Evolutionary conservation across 2,797 vertebrate species (phyloP), one percentile per base, ranked within the genome.

Genomic region (Cephalopachus bancanus): DNA sequence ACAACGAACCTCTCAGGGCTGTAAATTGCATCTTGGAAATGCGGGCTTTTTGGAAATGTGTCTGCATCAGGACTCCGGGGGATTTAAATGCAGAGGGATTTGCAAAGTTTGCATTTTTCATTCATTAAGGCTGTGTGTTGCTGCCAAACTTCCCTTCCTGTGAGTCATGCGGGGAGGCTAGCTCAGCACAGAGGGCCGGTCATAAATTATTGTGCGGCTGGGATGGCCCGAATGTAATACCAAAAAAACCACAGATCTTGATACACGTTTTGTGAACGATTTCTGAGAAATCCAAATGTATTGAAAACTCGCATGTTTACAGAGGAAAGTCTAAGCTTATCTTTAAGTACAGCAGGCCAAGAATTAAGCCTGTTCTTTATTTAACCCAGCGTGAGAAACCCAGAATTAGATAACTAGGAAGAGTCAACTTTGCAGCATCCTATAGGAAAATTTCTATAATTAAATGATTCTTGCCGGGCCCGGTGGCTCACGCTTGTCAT

Each of bases 121-220:
- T 98, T 98, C 98, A 98, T 97, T 95, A 94, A 96, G 83, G 83
- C 89, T 62, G 55, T 12, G 28, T 19, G 37, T 37, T 59, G 95
- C 95, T 97, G 98, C 97, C 98, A 98, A 97, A 86, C 78, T 94
- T 96, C 93, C 55, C 98, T 98, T 98, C 98, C 98, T 97, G 97
- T 97, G 97, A 97, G 97, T 98, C 97, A 97, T 59, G 15, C 62
- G 5, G 92, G 33, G 94, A 94, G 90, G 97, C 89, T 96, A 86
- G 92, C 81, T 74, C 95, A 72, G 49, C 92, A 78, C 69, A 69
- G 78, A 0, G 20, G 71, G 88, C 90, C 62, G 55, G 49, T 76
- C 67, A 55, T 97, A 97, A 97, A 97, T 97, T 94, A 97, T 67
- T 1, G 1, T 55, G 37, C 0, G 28, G 49, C 80, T 94, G 51